Evolutionary conservation across 2,888 invertebrate genomes (phyloP).

Genomic region (Andrena minutula): DNA sequence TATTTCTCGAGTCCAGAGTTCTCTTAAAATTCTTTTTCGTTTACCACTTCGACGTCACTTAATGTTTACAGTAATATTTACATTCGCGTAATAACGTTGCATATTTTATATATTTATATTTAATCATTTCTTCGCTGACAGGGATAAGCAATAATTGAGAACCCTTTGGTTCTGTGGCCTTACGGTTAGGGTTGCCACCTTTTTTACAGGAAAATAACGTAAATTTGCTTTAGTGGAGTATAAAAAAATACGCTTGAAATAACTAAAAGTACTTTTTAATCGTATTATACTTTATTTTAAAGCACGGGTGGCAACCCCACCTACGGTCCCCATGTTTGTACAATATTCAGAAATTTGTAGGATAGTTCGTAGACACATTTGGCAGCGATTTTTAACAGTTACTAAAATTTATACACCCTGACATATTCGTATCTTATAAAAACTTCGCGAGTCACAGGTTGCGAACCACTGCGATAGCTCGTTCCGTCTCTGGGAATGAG

Average conservation of each 20-base stretch:
- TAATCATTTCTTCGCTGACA: background rate
- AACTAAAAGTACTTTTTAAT: too few relatives aligned
- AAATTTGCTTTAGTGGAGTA: too few relatives aligned
- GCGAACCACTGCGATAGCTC: background rate
- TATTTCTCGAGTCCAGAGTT: background rate
- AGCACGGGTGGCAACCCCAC: too few relatives aligned
- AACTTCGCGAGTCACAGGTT: too few relatives aligned
- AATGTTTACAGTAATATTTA: conserved; percentile 23
- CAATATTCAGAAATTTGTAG: background rate
- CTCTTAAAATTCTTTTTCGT: background rate
- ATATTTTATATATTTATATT: background rate
- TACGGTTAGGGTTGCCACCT: too few relatives aligned
- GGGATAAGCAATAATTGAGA: background rate
- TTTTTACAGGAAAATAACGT: too few relatives aligned
- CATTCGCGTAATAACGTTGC: background rate
- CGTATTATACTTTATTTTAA: too few relatives aligned
- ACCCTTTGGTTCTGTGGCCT: background rate
- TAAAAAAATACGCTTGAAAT: too few relatives aligned
- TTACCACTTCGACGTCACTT: background rate
- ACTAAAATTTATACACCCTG: background rate
- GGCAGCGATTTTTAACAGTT: conserved; percentile 3
- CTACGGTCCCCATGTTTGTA: background rate
- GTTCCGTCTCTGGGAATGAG: background rate
- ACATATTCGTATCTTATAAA: background rate
- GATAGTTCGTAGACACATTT: conserved; percentile 19